phyloP scores from a whole-genome alignment of 2,113 vertebrate species.

The Emberiza fucata region DNA sequence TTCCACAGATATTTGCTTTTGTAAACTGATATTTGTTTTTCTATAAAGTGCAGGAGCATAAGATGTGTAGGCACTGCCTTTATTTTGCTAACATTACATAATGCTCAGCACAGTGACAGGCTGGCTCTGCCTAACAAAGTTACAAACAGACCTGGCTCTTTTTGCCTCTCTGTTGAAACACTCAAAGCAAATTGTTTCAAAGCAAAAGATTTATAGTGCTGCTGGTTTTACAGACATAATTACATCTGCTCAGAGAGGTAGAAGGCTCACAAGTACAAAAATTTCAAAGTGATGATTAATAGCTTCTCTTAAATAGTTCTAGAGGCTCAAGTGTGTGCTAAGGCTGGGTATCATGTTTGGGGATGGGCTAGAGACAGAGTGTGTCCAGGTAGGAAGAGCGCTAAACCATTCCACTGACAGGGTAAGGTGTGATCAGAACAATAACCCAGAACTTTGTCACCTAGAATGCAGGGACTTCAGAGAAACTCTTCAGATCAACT shows the following conservation, averaged over 20 bases:
- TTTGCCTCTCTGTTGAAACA: background rate
- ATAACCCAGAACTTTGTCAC: background rate
- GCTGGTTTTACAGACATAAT: constrained; percentile 23
- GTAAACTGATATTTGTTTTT: background rate
- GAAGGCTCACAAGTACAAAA: background rate
- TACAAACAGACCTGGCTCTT: background rate
- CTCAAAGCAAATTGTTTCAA: background rate
- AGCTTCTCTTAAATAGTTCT: background rate
- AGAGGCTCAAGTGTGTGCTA: background rate
- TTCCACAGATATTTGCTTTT: background rate
- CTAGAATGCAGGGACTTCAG: background rate
- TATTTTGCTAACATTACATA: background rate
- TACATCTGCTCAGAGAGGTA: background rate
- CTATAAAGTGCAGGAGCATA: background rate
- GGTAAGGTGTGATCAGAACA: background rate
- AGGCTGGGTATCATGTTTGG: background rate
- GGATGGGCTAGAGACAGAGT: background rate
- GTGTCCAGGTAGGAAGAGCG: background rate
- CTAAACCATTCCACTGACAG: background rate
- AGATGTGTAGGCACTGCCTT: background rate
- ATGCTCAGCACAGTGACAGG: background rate
- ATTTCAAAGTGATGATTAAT: background rate
- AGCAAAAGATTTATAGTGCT: background rate
- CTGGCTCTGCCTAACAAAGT: background rate
- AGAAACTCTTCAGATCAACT: background rate